Base-by-base conservation (phyloP, 2,888 invertebrate genomes). In the Synergus laeviventris region DNA sequence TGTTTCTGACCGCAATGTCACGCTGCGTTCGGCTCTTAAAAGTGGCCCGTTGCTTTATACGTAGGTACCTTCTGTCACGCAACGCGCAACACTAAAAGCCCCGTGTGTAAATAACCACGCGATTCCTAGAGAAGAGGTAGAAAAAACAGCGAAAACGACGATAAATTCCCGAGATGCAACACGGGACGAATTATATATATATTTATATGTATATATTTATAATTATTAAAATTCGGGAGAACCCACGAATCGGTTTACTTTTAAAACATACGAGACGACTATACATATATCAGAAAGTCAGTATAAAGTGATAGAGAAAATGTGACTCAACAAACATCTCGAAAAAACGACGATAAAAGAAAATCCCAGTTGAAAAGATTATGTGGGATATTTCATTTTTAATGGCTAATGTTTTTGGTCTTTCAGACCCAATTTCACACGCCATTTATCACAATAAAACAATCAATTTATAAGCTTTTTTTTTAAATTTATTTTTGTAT, bases 101-200 rank as follows among this genome's bases (percentile, higher is more conserved):
- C 80, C 75, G 78, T 77, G 77, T 81, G 79, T 77, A 83, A 82
- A 81, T 83, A 84, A 84, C 84, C 84, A 84, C 85, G 84, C 87
- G 86, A 87, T 87, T 84, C 83, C 84, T 88, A 87, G 85, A 87
- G 86, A 86, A 86, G 87, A 87, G 87, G 87, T 88, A 88, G 88
- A 87, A 88, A 88, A 87, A 88, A 88, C 87, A 87, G 87, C 87
- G 86, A 87, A 86, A 87, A 88, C 85, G 87, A 87, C 87, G 87
- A 87, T 84, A 85, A 87, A 84, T 83, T 79, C 81, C 84, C 86
- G 84, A 80, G 79, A 78, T 79, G 83, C 80, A 80, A 81, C 80
- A 79, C 82, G 82, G 82, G 82, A 83, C 80, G 82, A 84, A 81
- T 81, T 84, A 83, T 83, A 83, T 79, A 79, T 75, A 76, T 78